Evolutionary conservation across 2,888 invertebrate genomes (phyloP).

Genomic region (Dryomyza anilis): DNA sequence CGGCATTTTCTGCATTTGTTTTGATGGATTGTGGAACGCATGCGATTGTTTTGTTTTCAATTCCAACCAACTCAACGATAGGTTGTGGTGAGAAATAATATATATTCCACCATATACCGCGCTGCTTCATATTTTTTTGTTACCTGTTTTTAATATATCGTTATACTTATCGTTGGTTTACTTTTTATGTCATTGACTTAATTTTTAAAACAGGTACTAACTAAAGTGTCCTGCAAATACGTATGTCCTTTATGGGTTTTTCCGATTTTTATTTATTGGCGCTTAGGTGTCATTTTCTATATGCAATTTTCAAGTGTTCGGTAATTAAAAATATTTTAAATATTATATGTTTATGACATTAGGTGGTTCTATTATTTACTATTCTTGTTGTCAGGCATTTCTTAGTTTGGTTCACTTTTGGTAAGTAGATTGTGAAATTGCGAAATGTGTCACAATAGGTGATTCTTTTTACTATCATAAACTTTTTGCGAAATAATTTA

Average conservation of each 20-base stretch:
- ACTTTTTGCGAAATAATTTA: too few relatives aligned
- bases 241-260: background rate
- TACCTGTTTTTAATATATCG: background rate
- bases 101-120: background rate
- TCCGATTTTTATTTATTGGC: background rate
- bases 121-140: background rate
- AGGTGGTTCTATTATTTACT: too few relatives aligned
- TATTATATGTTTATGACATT: too few relatives aligned
- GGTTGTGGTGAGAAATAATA: background rate
- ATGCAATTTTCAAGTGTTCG: background rate
- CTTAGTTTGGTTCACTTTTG: too few relatives aligned
- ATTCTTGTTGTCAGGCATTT: too few relatives aligned
- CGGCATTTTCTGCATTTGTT: background rate
- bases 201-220: background rate
- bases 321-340: background rate
- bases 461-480: too few relatives aligned
- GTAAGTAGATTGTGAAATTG: too few relatives aligned
- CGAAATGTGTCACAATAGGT: too few relatives aligned
- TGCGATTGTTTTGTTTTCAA: constrained; percentile 6
- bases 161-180: background rate
- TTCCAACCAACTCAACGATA: background rate
- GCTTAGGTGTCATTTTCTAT: background rate
- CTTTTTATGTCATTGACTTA: background rate
- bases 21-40: constrained; percentile 2
- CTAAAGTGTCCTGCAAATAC: background rate